These are phyloP conservation scores for Drosophila ogumai DNA, from an alignment of 1,140 invertebrate genomes.

Conservation along the genomic window DNA sequence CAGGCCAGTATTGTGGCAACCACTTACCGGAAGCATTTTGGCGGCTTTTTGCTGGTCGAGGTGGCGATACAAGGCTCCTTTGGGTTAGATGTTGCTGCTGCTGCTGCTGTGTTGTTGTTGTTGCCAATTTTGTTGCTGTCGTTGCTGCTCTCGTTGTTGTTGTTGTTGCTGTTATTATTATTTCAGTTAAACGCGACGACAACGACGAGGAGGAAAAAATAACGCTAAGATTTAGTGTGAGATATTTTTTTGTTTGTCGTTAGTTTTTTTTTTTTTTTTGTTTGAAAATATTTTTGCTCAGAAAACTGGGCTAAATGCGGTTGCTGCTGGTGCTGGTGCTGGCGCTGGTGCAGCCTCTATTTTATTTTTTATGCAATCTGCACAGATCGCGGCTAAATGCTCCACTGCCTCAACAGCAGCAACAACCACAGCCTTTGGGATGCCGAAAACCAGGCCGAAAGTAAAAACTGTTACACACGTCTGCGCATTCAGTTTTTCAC, in stretches of 20 bases:
- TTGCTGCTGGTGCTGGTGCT: slow-evolving; percentile 26
- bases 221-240: slow-evolving; percentile 46
- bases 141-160: slow-evolving; percentile 20
- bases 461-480: slow-evolving; percentile 79
- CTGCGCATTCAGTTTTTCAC: slow-evolving; percentile 78
- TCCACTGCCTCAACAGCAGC: slow-evolving; percentile 50
- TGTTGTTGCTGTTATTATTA: slow-evolving; percentile 37
- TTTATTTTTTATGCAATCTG: slow-evolving; percentile 75
- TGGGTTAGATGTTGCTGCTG: slow-evolving; percentile 36
- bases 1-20: slow-evolving; percentile 23
- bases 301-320: slow-evolving; percentile 57
- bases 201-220: slow-evolving; percentile 45
- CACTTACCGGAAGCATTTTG: slow-evolving; percentile 80
- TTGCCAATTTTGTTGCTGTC: slow-evolving; percentile 10
- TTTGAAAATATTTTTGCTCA: slow-evolving; percentile 52
- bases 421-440: slow-evolving; percentile 31
- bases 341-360: slow-evolving; percentile 32
- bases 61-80: slow-evolving; percentile 52
- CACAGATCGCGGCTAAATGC: slow-evolving; percentile 60
- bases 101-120: slow-evolving; percentile 6
- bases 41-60: slow-evolving; percentile 65
- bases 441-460: slow-evolving; percentile 69
- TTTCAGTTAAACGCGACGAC: slow-evolving; percentile 49
- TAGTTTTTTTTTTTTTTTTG: slow-evolving; percentile 18
- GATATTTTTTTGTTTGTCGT: slow-evolving; percentile 45